A percentile compares a stretch with the other conserved stretches of the same genome.
phyloP scores from a whole-genome alignment of 2,113 vertebrate genomes.

The Clarias batrachus region DNA sequence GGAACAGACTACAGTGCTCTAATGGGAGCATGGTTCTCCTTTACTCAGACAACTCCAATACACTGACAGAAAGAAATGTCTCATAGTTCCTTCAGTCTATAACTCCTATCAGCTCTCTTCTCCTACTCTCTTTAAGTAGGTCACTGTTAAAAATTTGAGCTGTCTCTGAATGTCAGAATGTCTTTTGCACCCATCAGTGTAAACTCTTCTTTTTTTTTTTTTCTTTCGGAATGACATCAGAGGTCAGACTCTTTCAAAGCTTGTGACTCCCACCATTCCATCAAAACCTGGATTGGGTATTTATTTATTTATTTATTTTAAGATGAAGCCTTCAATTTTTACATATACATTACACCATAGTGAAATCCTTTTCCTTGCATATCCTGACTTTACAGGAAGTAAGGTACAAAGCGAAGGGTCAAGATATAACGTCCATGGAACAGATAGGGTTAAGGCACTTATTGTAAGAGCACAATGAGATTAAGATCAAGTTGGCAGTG shows the following conservation, averaged over 20 bases:
- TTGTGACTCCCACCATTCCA: neutral
- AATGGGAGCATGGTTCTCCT: neutral
- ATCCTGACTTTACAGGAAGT: neutral
- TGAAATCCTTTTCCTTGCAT: neutral
- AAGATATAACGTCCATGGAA: neutral
- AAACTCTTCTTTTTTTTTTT: neutral
- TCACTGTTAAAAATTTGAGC: neutral
- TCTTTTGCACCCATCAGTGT: neutral
- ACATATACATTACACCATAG: neutral
- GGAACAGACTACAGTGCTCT: neutral
- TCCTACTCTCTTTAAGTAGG: slow-evolving; percentile 20
- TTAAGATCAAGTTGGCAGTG: too few relatives aligned
- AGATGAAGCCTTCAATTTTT: neutral
- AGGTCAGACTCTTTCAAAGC: neutral
- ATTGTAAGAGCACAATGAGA: neutral
- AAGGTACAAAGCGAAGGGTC: neutral
- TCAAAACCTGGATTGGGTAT: neutral
- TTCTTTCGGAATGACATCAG: neutral
- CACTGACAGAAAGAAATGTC: slow-evolving; percentile 23
- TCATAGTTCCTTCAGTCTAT: slow-evolving; percentile 14
- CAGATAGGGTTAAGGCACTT: neutral
- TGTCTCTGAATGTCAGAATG: slow-evolving; percentile 14
- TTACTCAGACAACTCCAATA: slow-evolving; percentile 7
- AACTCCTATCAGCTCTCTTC: slow-evolving; percentile 23
- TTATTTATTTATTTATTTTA: neutral